Conservation (phyloP, 2,113 vertebrate genomes). For the Cryptoleucopteryx plumbea region DNA sequence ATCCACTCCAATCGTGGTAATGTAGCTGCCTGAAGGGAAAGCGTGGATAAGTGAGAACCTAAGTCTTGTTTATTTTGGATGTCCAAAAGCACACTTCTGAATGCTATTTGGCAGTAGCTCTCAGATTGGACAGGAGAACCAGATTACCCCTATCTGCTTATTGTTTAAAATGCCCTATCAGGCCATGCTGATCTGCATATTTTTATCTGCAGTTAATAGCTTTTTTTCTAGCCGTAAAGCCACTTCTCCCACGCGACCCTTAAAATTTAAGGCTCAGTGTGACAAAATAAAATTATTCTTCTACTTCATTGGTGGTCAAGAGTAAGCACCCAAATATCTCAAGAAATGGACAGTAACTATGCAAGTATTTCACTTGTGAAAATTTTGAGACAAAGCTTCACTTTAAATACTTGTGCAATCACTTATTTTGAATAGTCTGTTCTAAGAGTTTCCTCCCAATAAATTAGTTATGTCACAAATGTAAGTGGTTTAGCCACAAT, state of each 20-base stretch:
- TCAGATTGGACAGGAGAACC: background rate
- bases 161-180: background rate
- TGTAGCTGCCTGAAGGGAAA: slow-evolving; percentile 89
- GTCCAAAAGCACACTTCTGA: background rate
- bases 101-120: background rate
- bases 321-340: background rate
- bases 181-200: background rate
- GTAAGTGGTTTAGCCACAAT: background rate
- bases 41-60: background rate
- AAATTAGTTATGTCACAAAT: background rate
- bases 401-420: background rate
- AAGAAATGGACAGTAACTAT: background rate
- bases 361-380: background rate
- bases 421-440: background rate
- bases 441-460: background rate
- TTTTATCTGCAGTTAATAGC: background rate
- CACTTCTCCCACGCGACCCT: background rate
- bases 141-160: background rate
- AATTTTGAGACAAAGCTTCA: background rate
- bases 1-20: slow-evolving; percentile 97
- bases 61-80: background rate
- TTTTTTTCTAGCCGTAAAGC: background rate
- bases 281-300: background rate
- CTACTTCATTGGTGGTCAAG: background rate
- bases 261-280: background rate